phyloP scores from a whole-genome alignment of 2,888 invertebrate genomes.

The Gibbula magus region DNA sequence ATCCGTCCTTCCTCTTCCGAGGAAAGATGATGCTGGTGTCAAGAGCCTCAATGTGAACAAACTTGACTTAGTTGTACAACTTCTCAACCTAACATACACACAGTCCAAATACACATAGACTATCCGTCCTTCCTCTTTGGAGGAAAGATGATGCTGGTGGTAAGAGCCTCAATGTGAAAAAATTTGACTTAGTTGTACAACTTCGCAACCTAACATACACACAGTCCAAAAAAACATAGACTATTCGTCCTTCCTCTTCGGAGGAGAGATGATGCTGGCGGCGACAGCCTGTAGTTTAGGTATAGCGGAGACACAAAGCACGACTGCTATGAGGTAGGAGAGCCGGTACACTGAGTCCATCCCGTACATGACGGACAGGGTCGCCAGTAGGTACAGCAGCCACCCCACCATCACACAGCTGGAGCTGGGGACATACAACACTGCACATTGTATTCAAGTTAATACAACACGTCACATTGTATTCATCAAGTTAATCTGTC shows the following conservation, averaged over 20 bases:
- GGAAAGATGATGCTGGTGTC: not conserved
- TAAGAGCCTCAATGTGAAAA: no score
- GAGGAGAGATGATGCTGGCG: not conserved
- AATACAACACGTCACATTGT: not conserved
- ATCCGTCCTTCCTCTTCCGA: not conserved
- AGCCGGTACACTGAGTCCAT: constrained; percentile 48
- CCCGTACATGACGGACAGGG: constrained; percentile 43
- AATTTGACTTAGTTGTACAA: no score
- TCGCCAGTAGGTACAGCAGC: constrained; percentile 34
- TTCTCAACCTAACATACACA: no score
- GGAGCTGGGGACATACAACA: constrained; percentile 25
- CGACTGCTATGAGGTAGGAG: constrained; percentile 36
- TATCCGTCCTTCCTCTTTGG: not conserved
- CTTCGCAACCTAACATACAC: no score
- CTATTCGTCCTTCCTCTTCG: not conserved
- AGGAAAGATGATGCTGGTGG: not conserved
- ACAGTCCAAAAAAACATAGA: not conserved
- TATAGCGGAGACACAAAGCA: constrained; percentile 22
- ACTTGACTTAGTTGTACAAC: no score
- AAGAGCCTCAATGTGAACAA: no score
- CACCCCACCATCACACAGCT: constrained; percentile 20
- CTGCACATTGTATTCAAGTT: not conserved
- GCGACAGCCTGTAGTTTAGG: not conserved
- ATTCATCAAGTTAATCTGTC: no score
- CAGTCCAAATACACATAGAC: no score